These are phyloP conservation scores for Elymnias hypermnestra DNA, from an alignment of 1,140 invertebrate genomes.

Conservation along the genomic window DNA sequence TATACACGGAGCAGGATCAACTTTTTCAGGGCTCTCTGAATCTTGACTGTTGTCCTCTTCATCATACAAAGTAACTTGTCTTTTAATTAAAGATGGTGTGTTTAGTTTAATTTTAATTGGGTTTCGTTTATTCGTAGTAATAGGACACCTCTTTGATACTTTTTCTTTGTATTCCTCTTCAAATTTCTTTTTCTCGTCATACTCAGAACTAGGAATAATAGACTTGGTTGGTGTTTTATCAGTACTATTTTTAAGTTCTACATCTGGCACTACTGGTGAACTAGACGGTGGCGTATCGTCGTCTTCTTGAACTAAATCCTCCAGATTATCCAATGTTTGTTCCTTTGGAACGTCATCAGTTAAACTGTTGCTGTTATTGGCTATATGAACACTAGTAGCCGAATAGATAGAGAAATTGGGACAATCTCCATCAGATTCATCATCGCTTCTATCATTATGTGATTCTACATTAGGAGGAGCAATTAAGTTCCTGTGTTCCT, in stretches of 20 bases:
- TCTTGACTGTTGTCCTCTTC: constrained; percentile 47
- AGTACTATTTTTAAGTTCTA: not conserved
- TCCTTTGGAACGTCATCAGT: constrained; percentile 19
- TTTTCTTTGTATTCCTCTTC: constrained; percentile 61
- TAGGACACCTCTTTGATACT: constrained; percentile 59
- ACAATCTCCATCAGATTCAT: constrained; percentile 83
- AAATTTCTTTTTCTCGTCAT: constrained; percentile 33
- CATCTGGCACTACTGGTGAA: not conserved
- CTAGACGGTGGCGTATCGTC: constrained; percentile 31
- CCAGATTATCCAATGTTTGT: constrained; percentile 31
- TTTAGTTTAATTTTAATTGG: constrained; percentile 71
- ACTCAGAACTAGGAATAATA: constrained; percentile 10
- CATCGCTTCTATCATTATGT: constrained; percentile 50
- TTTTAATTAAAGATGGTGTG: constrained; percentile 54
- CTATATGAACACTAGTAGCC: constrained; percentile 85
- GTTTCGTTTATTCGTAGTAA: constrained; percentile 56
- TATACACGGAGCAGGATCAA: constrained; percentile 15
- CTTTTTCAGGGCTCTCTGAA: constrained; percentile 13
- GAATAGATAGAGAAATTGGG: constrained; percentile 91
- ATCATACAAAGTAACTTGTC: constrained; percentile 53
- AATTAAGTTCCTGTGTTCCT: constrained; percentile 50
- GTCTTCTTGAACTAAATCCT: constrained; percentile 68
- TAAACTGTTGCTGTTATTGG: constrained; percentile 68
- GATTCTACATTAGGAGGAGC: constrained; percentile 22
- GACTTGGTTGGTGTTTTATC: not conserved